Evolutionary conservation across 1,140 invertebrate species (phyloP), one percentile per base, ranked within the genome.

Genomic region (Chironomus tepperi): DNA sequence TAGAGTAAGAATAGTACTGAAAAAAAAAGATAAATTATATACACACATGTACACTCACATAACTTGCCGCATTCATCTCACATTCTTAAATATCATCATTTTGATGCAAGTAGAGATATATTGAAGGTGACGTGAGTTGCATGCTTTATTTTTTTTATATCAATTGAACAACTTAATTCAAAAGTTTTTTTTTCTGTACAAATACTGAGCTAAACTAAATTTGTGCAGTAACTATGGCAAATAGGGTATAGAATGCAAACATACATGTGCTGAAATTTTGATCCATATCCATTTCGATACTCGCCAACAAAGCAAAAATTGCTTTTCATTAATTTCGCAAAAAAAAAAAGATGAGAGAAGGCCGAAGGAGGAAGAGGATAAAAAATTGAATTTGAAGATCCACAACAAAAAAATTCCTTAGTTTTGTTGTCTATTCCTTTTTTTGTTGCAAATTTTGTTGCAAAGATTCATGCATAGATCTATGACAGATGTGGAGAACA

Each of bases 61-160:
- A 34, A 34, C 24, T 34, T 34, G 24, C 24, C 24, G 24, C 47
- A 57, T 15, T 57, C 47, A 57, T 57, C 12, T 57, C 47, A 57
- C 47, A 57, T 57, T 57, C 47, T 57, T 57, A 57, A 57, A 57
- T 57, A 57, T 57, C 47, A 57, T 57, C 47, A 57, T 57, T 57
- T 57, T 57, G 47, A 57, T 57, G 47, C 47, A 57, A 57, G 47
- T 57, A 57, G 47, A 57, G 47, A 57, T 57, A n/a, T 57, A 57
- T 57, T 57, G 47, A 57, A 57, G 12, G 12, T 57, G 47, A 57
- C 47, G 47, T 57, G 47, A 57, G 47, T 57, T 57, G 47, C 47
- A 57, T 57, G 47, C 12, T n/a, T 5, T 12, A 57, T 57, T 1
- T 5, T 34, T 34, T 34, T 34, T 34, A 57, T n/a, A 57, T 57